phyloP scores from a whole-genome alignment of 2,888 invertebrate genomes.

The Leucoptera coffeella region DNA sequence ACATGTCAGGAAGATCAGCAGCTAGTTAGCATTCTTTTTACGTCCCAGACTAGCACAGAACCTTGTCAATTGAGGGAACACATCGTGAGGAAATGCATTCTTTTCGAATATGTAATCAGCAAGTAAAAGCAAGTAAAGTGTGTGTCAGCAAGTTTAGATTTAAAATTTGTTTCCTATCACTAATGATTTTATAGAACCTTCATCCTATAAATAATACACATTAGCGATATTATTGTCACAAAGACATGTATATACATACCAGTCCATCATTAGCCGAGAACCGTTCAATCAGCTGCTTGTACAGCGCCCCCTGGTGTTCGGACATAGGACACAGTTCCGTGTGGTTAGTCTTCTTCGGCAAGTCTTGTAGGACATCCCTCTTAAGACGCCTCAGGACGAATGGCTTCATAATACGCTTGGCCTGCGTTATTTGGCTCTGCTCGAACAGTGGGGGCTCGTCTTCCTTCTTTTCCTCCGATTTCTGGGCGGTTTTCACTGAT shows the following conservation, averaged over 20 bases:
- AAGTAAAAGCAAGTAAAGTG: too few species aligned
- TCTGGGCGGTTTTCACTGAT: slow-evolving; percentile 42
- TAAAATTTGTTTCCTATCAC: too few species aligned
- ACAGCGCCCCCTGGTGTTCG: slow-evolving; percentile 65
- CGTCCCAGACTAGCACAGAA: too few species aligned
- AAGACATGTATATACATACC: slow-evolving; percentile 27
- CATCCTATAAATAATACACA: too few species aligned
- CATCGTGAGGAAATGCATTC: too few species aligned
- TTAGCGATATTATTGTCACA: slow-evolving; percentile 4
- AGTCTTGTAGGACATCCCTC: slow-evolving; percentile 74
- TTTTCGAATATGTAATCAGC: too few species aligned
- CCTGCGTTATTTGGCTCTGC: slow-evolving; percentile 82
- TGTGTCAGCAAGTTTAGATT: too few species aligned
- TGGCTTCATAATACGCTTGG: slow-evolving; percentile 93
- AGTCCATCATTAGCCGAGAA: slow-evolving; percentile 59
- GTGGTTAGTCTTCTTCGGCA: slow-evolving; percentile 77
- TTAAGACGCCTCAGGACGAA: slow-evolving; percentile 88
- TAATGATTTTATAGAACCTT: too few species aligned
- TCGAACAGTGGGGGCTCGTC: slow-evolving; percentile 76
- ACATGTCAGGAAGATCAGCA: too few species aligned
- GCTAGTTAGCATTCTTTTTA: too few species aligned
- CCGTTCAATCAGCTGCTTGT: slow-evolving; percentile 65
- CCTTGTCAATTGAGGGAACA: too few species aligned
- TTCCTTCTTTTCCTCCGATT: slow-evolving; percentile 32
- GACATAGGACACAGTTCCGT: slow-evolving; percentile 61